Evolutionary conservation across 53 echinoderm and acorn worm species (phyloP).

Genomic region (Antedon mediterranea): DNA sequence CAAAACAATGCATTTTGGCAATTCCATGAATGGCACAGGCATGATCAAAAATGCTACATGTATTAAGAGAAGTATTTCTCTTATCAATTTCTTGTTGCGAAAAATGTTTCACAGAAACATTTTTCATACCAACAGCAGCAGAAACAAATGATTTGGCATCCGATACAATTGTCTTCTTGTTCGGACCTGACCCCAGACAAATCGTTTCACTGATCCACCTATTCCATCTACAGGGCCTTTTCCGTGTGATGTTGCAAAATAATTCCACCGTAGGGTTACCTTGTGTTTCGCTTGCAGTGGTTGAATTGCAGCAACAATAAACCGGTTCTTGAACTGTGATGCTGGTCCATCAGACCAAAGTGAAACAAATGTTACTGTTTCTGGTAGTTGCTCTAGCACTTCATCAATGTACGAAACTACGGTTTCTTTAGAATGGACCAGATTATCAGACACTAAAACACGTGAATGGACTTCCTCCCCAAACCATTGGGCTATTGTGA

Average conservation of each 20-base stretch:
- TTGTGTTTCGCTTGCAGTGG: slow-evolving; percentile 22
- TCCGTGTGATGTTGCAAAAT: slow-evolving; percentile 13
- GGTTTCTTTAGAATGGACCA: slow-evolving; percentile 20
- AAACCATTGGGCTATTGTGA: slow-evolving; percentile 39
- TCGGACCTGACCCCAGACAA: neutral
- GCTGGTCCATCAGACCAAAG: slow-evolving; percentile 58
- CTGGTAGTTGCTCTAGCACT: slow-evolving; percentile 5
- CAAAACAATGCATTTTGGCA: too few relatives aligned
- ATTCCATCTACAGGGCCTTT: slow-evolving; percentile 28
- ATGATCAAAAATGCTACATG: too few relatives aligned
- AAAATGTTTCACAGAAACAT: too few relatives aligned
- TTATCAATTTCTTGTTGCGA: too few relatives aligned
- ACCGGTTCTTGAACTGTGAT: slow-evolving; percentile 50
- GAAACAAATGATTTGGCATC: too few relatives aligned
- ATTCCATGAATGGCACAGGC: too few relatives aligned
- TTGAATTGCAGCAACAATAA: slow-evolving; percentile 15
- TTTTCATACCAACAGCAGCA: too few relatives aligned
- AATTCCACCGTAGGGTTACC: slow-evolving; percentile 1
- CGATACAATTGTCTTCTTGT: too few relatives aligned
- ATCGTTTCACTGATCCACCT: slow-evolving; percentile 13
- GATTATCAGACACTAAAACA: slow-evolving; percentile 33
- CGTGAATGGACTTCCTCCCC: slow-evolving; percentile 20
- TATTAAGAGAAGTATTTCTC: too few relatives aligned
- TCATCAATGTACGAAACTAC: slow-evolving; percentile 8
- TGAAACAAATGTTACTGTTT: neutral